Percentiles rank a stretch among this genome's conserved stretches.
phyloP scores from a whole-genome alignment of 35 echinoderm and acorn worm species.

The Ophiothrix spiculata region DNA sequence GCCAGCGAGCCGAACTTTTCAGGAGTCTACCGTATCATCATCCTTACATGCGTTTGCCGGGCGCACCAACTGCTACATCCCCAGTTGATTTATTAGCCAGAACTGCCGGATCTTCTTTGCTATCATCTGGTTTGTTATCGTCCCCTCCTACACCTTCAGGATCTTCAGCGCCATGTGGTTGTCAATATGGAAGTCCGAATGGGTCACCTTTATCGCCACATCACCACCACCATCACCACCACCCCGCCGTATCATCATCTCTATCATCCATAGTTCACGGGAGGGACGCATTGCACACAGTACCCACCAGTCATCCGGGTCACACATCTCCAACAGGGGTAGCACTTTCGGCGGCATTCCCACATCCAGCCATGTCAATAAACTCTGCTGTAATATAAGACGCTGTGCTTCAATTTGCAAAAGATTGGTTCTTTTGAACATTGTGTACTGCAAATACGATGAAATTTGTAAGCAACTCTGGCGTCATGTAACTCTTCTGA shows the following conservation, averaged over 20 bases:
- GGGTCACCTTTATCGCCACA: neutral
- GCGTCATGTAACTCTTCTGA: no score
- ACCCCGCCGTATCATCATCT: neutral
- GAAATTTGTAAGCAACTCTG: no score
- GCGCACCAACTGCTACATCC: neutral
- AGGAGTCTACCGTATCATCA: constrained; percentile 38
- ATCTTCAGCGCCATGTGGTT: neutral
- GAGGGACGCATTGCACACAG: neutral
- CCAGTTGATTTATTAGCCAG: constrained; percentile 36
- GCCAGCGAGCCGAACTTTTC: constrained; percentile 70
- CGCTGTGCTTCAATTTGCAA: no score
- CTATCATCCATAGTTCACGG: neutral
- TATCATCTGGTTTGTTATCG: neutral
- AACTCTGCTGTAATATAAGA: no score
- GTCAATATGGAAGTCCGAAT: neutral
- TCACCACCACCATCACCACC: constrained; percentile 15
- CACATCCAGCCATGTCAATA: neutral
- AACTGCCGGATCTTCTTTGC: neutral
- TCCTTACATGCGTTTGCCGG: constrained; percentile 42
- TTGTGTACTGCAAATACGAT: no score
- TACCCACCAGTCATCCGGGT: neutral
- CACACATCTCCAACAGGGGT: neutral
- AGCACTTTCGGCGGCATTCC: neutral
- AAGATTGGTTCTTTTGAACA: no score
- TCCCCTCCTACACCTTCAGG: neutral